These are phyloP conservation scores for Leptinotarsa lineolata DNA, from an alignment of 1,140 invertebrate species.

Conservation along the genomic window DNA sequence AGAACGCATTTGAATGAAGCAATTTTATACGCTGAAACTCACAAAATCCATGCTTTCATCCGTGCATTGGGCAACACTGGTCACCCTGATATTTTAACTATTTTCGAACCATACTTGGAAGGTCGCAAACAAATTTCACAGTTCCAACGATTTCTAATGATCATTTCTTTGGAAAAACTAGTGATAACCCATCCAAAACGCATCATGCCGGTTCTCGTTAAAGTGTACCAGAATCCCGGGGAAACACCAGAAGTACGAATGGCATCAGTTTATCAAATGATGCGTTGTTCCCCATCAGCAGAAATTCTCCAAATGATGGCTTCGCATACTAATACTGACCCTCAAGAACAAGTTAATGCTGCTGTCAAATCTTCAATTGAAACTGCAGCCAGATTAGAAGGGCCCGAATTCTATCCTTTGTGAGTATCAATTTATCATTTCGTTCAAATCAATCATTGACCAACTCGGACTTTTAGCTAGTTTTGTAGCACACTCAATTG, in stretches of 20 bases:
- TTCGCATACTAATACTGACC: slow-evolving; percentile 66
- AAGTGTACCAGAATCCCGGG: slow-evolving; percentile 67
- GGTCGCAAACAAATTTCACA: slow-evolving; percentile 60
- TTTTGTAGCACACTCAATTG: too few relatives aligned
- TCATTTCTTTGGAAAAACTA: slow-evolving; percentile 61
- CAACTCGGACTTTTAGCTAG: too few relatives aligned
- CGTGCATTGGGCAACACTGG: slow-evolving; percentile 66
- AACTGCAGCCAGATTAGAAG: slow-evolving; percentile 57
- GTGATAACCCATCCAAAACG: slow-evolving; percentile 57
- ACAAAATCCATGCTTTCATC: slow-evolving; percentile 64
- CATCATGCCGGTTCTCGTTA: slow-evolving; percentile 64
- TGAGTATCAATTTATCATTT: neutral
- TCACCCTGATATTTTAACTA: slow-evolving; percentile 63
- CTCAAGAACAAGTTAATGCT: slow-evolving; percentile 64
- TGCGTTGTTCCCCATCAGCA: slow-evolving; percentile 63
- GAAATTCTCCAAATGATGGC: slow-evolving; percentile 72
- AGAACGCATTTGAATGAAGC: slow-evolving; percentile 60
- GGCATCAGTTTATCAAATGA: slow-evolving; percentile 64
- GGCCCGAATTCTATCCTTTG: slow-evolving; percentile 7
- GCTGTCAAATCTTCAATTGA: slow-evolving; percentile 65
- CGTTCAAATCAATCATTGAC: too few relatives aligned
- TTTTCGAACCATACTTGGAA: slow-evolving; percentile 71
- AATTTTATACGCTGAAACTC: slow-evolving; percentile 58
- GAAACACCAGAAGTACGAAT: slow-evolving; percentile 68
- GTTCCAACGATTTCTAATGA: slow-evolving; percentile 67